Conservation (phyloP, 2,797 vertebrate species). For the Sylvilagus floridanus region DNA sequence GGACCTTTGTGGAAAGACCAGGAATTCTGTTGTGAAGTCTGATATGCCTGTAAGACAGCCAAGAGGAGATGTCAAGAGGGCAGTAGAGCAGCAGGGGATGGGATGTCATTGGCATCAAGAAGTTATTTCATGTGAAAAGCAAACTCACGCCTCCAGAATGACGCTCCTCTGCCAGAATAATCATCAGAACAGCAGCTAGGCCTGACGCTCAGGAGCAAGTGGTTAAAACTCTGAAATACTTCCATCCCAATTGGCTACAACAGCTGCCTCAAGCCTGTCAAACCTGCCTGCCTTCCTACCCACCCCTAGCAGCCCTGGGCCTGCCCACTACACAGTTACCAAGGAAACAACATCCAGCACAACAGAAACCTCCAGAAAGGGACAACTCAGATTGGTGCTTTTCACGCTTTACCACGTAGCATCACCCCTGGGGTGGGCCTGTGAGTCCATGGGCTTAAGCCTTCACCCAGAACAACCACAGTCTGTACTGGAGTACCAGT, state of each 20-base stretch:
- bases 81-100: neutral
- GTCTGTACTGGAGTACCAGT: too few species aligned
- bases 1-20: neutral
- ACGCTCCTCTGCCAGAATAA: conserved; percentile 31
- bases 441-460: too few species aligned
- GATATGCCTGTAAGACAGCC: neutral
- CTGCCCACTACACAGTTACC: neutral
- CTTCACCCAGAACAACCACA: too few species aligned
- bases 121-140: conserved; percentile 60
- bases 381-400: neutral
- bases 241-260: neutral
- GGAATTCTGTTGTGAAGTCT: neutral
- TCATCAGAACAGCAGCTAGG: conserved; percentile 41
- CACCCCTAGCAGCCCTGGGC: neutral
- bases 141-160: conserved; percentile 66
- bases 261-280: neutral
- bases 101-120: conserved; percentile 46
- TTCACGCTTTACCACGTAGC: neutral
- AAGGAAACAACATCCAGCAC: neutral
- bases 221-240: conserved; percentile 48
- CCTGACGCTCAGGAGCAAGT: neutral
- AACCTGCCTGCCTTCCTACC: neutral
- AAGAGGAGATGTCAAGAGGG: conserved; percentile 21
- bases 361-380: neutral
- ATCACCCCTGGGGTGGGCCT: neutral